Percentiles rank a stretch among this genome's conserved stretches.
phyloP scores from a whole-genome alignment of 2,797 vertebrate species.

The Eidolon dupreanum region DNA sequence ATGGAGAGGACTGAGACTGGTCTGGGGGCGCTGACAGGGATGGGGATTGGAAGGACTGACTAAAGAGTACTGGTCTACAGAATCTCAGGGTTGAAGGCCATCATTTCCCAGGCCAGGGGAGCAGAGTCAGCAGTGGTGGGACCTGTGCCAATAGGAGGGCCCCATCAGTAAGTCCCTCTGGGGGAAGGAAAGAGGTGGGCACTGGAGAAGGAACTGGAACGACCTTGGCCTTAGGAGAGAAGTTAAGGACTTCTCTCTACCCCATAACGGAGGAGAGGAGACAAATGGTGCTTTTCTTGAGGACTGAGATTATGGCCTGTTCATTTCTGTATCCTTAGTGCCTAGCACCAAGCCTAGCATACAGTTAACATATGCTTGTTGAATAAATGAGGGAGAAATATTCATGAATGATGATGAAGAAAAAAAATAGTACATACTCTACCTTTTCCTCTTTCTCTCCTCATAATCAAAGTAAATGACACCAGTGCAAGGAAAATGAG shows the following conservation, averaged over 20 bases:
- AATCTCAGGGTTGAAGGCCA: not conserved
- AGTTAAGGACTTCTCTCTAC: not conserved
- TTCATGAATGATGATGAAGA: not conserved
- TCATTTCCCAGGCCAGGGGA: not conserved
- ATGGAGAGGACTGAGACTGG: not conserved
- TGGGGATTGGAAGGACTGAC: not conserved
- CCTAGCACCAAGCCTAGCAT: not conserved
- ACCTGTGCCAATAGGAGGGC: not conserved
- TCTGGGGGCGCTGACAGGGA: not conserved
- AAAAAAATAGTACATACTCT: not conserved
- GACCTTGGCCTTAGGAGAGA: not conserved
- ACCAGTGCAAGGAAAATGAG: fast-evolving
- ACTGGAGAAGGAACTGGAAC: not conserved
- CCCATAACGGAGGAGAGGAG: not conserved
- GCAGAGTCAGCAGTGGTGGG: not conserved
- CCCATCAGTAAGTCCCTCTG: not conserved
- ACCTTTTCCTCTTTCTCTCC: slow-evolving; percentile 48
- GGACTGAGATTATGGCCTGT: not conserved
- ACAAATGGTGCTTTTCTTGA: not conserved
- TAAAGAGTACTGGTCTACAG: not conserved
- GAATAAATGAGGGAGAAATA: slow-evolving; percentile 14
- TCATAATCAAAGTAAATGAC: fast-evolving
- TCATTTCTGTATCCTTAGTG: not conserved
- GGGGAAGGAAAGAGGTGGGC: not conserved
- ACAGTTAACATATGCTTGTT: not conserved